Evolutionary conservation across 2,888 invertebrate genomes (phyloP).

Genomic region (Cremastobaeus sp.): DNA sequence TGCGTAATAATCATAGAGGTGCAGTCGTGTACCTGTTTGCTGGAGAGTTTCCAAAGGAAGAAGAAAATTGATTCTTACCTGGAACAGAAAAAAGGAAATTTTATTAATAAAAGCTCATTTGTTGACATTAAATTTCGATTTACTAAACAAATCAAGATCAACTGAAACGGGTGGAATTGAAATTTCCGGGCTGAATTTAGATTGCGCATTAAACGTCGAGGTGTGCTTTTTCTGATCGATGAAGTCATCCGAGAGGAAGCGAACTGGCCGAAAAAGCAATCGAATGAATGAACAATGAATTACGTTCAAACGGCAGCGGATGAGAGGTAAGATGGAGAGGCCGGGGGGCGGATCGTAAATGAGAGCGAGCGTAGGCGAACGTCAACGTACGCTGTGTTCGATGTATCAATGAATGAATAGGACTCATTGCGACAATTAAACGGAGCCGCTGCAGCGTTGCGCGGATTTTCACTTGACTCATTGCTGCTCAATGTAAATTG

Average conservation of each 20-base stretch:
- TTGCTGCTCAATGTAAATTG: constrained; percentile 52
- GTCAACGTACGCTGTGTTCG: constrained; percentile 57
- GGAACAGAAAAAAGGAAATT: constrained; percentile 22
- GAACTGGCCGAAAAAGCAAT: constrained; percentile 33
- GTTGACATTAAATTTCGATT: neutral
- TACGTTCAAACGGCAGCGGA: constrained; percentile 33
- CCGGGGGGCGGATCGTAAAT: constrained; percentile 41
- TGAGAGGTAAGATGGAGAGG: constrained; percentile 27
- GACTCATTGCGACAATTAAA: constrained; percentile 60
- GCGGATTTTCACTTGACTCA: constrained; percentile 56
- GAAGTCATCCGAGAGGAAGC: constrained; percentile 18
- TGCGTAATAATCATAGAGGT: too few species aligned
- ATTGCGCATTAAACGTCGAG: neutral
- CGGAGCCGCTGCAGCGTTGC: constrained; percentile 49
- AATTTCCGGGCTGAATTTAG: too few species aligned
- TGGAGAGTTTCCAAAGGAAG: too few species aligned
- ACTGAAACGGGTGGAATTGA: too few species aligned
- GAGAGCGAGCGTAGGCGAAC: constrained; percentile 60
- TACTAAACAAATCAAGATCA: neutral
- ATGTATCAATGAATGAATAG: constrained; percentile 58
- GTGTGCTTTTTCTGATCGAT: constrained; percentile 4
- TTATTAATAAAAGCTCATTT: neutral
- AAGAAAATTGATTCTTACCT: too few species aligned
- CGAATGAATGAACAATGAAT: constrained; percentile 50
- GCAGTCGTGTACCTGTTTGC: constrained; percentile 17